Conservation (phyloP, 1,140 invertebrate species). For the Littorina saxatilis region DNA sequence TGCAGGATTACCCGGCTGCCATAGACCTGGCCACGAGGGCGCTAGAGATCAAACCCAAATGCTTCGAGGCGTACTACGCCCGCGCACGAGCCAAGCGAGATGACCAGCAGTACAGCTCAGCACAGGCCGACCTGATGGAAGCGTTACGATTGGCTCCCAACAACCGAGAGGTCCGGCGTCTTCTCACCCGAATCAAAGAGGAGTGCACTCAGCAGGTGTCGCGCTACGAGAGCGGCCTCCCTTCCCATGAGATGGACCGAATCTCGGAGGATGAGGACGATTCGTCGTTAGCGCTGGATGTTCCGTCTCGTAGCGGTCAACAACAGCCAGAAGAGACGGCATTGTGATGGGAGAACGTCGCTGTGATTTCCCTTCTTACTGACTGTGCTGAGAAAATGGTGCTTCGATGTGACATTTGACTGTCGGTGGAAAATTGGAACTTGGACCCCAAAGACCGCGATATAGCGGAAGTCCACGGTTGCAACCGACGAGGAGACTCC, state of each 20-base stretch:
- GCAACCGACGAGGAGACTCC: too few species aligned
- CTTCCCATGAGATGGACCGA: conserved; percentile 44
- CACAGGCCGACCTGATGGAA: conserved; percentile 83
- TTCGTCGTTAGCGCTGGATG: conserved; percentile 36
- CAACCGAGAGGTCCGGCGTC: conserved; percentile 82
- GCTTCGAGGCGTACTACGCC: conserved; percentile 95
- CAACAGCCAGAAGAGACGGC: conserved; percentile 48
- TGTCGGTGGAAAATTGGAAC: too few species aligned
- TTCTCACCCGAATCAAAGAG: conserved; percentile 82
- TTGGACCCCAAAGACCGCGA: too few species aligned
- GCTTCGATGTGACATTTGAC: too few species aligned
- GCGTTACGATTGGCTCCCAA: conserved; percentile 82
- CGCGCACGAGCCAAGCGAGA: conserved; percentile 90
- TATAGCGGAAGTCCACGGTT: too few species aligned
- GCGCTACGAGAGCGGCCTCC: conserved; percentile 47
- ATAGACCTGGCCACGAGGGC: conserved; percentile 91
- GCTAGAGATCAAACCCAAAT: conserved; percentile 87
- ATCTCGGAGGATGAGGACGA: conserved; percentile 55
- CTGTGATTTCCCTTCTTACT: too few species aligned
- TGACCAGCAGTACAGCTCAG: conserved; percentile 79
- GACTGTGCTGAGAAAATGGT: too few species aligned
- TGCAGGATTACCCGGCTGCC: conserved; percentile 79
- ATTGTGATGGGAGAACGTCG: conserved; percentile 40
- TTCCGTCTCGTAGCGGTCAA: not conserved
- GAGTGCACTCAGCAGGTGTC: conserved; percentile 77